Evolutionary conservation across 1,140 invertebrate species (phyloP).

Genomic region (Pseudomyrmex concolor): DNA sequence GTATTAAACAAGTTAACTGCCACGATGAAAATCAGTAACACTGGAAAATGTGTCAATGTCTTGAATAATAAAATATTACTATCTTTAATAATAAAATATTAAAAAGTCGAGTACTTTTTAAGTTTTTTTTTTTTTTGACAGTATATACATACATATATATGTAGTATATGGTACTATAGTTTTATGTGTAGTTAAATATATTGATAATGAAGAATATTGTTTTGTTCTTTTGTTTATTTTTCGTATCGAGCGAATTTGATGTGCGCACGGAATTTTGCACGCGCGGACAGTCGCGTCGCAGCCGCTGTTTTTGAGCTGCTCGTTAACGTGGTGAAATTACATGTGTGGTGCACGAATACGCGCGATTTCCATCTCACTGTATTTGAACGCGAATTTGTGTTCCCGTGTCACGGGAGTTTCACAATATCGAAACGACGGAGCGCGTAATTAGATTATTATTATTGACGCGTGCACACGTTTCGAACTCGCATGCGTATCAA

Average conservation of each 20-base stretch:
- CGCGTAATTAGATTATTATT: conserved; percentile 56
- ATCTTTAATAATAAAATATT: neutral
- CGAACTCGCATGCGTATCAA: conserved; percentile 8
- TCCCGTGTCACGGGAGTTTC: conserved; percentile 35
- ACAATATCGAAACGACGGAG: conserved; percentile 58
- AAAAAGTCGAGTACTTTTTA: neutral
- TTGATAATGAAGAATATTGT: neutral
- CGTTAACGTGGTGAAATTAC: conserved; percentile 47
- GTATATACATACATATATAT: too few species aligned
- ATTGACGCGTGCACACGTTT: conserved; percentile 36
- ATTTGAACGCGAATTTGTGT: conserved; percentile 62
- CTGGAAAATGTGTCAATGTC: too few species aligned
- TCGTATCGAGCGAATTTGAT: neutral
- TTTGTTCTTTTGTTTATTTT: neutral
- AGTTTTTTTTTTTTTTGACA: neutral
- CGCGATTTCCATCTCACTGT: conserved; percentile 57
- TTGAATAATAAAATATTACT: too few species aligned
- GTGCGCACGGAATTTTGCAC: neutral
- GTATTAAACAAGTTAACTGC: neutral
- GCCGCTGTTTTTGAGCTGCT: conserved; percentile 51
- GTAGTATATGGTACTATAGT: neutral
- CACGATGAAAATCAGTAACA: too few species aligned
- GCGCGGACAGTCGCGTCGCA: conserved; percentile 6
- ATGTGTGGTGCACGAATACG: conserved; percentile 51
- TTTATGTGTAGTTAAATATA: neutral